Percentiles rank a stretch among this genome's conserved stretches.
Conservation (phyloP, 2,797 vertebrate species). For the Onychomys torridus region DNA sequence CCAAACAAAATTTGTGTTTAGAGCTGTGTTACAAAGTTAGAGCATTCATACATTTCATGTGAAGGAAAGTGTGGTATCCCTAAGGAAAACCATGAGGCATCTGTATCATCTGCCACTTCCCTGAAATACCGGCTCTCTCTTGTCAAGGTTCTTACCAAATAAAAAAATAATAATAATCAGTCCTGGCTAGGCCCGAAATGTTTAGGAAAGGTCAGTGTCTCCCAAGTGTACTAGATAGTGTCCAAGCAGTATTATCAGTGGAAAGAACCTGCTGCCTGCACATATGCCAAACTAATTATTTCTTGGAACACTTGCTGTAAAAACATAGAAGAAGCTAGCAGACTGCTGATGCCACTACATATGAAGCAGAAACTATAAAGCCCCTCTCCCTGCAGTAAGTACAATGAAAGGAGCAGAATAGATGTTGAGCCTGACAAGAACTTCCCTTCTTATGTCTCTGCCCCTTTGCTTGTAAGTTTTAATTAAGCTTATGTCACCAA, state of each 20-base stretch:
- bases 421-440: neutral
- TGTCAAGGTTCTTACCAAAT: neutral
- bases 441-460: too few relatives aligned
- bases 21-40: neutral
- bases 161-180: neutral
- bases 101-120: neutral
- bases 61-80: neutral
- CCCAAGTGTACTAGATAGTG: neutral
- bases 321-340: neutral
- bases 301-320: neutral
- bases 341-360: neutral
- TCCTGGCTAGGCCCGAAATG: neutral
- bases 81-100: neutral
- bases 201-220: neutral
- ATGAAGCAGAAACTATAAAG: neutral
- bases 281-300: neutral
- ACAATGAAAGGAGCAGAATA: neutral
- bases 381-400: neutral
- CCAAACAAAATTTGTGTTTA: neutral
- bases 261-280: neutral
- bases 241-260: neutral
- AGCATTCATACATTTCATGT: neutral
- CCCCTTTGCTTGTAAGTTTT: neutral
- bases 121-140: neutral
- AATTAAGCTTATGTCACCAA: neutral